Percentiles rank a stretch among this genome's conserved stretches.
Evolutionary conservation across 2,113 vertebrate genomes (phyloP).

Genomic region (Odocoileus hemionus): DNA sequence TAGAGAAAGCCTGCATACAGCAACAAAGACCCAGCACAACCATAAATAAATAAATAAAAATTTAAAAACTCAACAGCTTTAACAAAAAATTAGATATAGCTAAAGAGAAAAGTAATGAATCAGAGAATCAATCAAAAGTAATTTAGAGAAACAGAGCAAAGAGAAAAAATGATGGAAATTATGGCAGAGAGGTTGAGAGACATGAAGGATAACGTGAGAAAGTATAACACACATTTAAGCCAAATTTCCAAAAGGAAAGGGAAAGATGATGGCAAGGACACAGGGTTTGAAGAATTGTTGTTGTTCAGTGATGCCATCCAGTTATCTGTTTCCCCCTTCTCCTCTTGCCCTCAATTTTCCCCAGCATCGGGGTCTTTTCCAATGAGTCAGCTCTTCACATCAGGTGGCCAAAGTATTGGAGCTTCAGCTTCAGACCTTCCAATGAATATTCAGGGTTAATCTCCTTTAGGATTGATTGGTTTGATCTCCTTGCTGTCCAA

Average conservation of each 20-base stretch:
- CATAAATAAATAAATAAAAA: not conserved
- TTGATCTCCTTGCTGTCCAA: not conserved
- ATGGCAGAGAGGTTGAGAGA: not conserved
- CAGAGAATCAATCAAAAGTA: not conserved
- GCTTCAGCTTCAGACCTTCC: not conserved
- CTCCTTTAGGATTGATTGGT: not conserved
- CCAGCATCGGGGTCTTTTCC: not conserved
- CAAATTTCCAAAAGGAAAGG: not conserved
- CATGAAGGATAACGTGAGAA: not conserved
- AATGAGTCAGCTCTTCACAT: not conserved
- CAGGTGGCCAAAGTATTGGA: not conserved
- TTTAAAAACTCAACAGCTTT: not conserved
- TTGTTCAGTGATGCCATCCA: not conserved
- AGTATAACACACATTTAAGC: not conserved
- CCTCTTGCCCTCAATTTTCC: not conserved
- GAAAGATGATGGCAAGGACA: not conserved
- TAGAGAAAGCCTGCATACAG: not conserved
- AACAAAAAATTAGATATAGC: not conserved
- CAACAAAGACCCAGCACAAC: not conserved
- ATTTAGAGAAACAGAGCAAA: not conserved
- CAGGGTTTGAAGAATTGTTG: not conserved
- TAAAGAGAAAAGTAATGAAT: not conserved
- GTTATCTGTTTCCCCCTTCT: not conserved
- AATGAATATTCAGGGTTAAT: not conserved
- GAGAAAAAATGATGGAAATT: not conserved